These are phyloP conservation scores for Icerya purchasi DNA, from an alignment of 2,888 invertebrate species.

Conservation along the genomic window DNA sequence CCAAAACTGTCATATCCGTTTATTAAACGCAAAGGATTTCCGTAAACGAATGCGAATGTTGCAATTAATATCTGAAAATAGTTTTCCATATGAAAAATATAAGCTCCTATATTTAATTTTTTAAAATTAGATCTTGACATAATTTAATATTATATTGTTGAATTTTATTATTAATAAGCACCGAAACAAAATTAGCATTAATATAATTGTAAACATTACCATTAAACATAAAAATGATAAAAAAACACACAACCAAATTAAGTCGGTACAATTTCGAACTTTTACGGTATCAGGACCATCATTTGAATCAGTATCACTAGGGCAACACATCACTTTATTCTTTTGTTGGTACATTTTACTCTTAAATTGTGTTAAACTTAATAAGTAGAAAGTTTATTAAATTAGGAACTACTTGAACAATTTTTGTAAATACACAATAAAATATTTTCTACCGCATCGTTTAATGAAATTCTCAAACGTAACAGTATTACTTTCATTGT, in stretches of 20 bases:
- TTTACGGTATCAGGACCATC: conserved; percentile 28
- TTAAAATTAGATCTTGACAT: too few relatives aligned
- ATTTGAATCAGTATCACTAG: conserved; percentile 24
- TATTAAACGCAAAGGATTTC: conserved; percentile 61
- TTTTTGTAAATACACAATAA: too few relatives aligned
- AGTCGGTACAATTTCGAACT: conserved; percentile 57
- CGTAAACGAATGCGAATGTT: conserved; percentile 69
- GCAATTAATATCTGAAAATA: conserved; percentile 50
- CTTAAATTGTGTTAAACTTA: too few relatives aligned
- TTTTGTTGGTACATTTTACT: background rate
- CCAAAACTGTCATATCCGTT: conserved; percentile 88
- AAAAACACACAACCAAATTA: conserved; percentile 57
- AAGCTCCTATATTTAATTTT: too few relatives aligned
- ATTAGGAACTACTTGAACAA: too few relatives aligned
- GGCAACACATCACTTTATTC: conserved; percentile 21
- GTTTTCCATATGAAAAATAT: too few relatives aligned
- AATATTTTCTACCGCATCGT: too few relatives aligned
- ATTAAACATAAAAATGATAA: conserved; percentile 61
- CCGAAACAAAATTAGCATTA: conserved; percentile 4
- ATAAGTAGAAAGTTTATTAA: too few relatives aligned
- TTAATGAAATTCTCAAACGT: too few relatives aligned
- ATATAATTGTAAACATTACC: conserved; percentile 32
- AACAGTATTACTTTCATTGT: too few relatives aligned
- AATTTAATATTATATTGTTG: too few relatives aligned
- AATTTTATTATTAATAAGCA: too few relatives aligned